Percentiles rank a stretch among this genome's conserved stretches.
phyloP scores from a whole-genome alignment of 2,113 vertebrate species.

The Narcine bancroftii region DNA sequence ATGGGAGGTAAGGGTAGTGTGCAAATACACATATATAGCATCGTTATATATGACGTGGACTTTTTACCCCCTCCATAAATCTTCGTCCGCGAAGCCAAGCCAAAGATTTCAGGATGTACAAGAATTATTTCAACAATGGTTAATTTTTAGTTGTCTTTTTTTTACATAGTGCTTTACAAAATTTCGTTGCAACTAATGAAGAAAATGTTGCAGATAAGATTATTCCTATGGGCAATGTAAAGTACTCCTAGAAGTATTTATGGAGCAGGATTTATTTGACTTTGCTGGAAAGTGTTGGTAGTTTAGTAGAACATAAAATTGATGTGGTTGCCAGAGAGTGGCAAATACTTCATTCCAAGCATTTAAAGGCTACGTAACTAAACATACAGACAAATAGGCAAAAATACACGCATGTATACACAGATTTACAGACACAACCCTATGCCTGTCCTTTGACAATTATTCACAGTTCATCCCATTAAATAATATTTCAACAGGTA shows the following conservation, averaged over 20 bases:
- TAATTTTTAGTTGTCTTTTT: background rate
- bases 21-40: no score
- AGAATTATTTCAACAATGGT: background rate
- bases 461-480: background rate
- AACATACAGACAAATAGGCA: background rate
- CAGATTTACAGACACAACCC: background rate
- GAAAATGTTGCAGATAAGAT: no score
- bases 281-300: background rate
- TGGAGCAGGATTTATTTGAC: background rate
- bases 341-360: background rate
- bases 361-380: background rate
- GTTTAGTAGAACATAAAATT: background rate
- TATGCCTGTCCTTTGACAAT: no score
- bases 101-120: background rate
- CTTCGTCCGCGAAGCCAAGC: no score
- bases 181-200: background rate
- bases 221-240: background rate
- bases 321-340: background rate
- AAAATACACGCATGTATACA: background rate
- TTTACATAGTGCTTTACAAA: background rate
- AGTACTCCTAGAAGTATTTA: background rate
- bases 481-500: background rate
- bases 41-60: no score
- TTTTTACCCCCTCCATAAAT: no score
- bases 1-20: no score